Percentiles rank a stretch among this genome's conserved stretches.
Conservation (phyloP, 64 coral and sea anemone species). For the Actinia tenebrosa region DNA sequence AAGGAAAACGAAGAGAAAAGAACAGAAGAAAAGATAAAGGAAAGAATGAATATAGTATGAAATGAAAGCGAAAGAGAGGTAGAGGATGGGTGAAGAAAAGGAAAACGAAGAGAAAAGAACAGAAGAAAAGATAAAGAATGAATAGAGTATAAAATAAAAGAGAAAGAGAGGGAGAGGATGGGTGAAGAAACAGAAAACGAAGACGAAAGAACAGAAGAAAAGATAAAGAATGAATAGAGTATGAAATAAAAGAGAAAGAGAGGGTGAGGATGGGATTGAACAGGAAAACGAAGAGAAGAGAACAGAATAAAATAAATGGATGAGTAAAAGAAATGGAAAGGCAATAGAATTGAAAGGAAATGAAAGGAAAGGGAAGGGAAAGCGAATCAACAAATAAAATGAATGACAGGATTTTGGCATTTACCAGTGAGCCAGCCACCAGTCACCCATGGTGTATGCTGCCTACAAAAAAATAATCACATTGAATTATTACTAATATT, state of each 20-base stretch:
- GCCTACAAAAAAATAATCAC: background rate
- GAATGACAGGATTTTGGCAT: background rate
- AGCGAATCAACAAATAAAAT: background rate
- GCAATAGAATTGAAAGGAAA: background rate
- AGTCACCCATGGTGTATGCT: conserved; percentile 34
- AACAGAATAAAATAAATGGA: background rate
- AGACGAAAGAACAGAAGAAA: too few species aligned
- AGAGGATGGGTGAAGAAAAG: too few species aligned
- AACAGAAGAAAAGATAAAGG: background rate
- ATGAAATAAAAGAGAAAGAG: too few species aligned
- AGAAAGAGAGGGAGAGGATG: too few species aligned
- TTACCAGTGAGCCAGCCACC: conserved; percentile 58
- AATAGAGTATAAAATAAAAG: background rate
- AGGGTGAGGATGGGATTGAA: background rate
- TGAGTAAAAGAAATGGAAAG: background rate
- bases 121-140: background rate
- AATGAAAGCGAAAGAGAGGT: too few species aligned
- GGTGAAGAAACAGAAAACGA: too few species aligned
- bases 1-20: too few species aligned
- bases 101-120: too few species aligned
- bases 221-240: background rate
- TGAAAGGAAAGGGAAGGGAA: background rate
- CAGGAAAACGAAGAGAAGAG: background rate
- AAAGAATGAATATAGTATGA: background rate
- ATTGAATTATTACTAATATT: too few species aligned